These are phyloP conservation scores for Musca domestica DNA, from an alignment of 1,140 invertebrate species.

Conservation along the genomic window DNA sequence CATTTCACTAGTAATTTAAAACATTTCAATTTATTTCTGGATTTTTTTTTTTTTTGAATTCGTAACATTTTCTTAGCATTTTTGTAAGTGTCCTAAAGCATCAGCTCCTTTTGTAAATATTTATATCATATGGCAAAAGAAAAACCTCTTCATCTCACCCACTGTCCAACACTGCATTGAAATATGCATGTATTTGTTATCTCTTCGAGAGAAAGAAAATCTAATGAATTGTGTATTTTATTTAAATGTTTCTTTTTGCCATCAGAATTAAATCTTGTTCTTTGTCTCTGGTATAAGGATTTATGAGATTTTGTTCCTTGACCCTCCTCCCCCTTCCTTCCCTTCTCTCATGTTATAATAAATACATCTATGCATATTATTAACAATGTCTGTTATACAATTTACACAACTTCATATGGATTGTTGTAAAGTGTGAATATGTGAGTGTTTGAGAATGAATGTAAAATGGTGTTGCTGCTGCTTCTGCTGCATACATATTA, in stretches of 20 bases:
- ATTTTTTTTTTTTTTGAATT: background rate
- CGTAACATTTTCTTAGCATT: background rate
- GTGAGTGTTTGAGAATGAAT: constrained; percentile 29
- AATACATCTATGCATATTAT: background rate
- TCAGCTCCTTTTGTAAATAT: too few relatives aligned
- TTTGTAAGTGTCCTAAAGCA: too few relatives aligned
- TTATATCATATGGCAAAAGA: background rate
- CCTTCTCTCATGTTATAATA: too few relatives aligned
- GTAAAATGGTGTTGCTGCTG: constrained; percentile 32
- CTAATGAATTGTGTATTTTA: constrained; percentile 19
- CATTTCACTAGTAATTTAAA: too few relatives aligned
- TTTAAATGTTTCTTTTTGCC: background rate
- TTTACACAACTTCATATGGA: background rate
- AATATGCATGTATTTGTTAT: too few relatives aligned
- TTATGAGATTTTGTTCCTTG: background rate
- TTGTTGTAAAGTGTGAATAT: constrained; percentile 9
- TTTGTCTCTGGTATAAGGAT: background rate
- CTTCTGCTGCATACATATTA: too few relatives aligned
- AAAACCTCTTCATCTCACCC: background rate
- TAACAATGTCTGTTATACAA: background rate
- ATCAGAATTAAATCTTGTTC: constrained; percentile 30
- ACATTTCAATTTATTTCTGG: background rate
- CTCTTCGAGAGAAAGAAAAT: background rate
- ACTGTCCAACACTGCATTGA: too few relatives aligned
- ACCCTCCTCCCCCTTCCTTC: background rate